Evolutionary conservation across 2,888 invertebrate species (phyloP).

Genomic region (Agonopterix arenella): DNA sequence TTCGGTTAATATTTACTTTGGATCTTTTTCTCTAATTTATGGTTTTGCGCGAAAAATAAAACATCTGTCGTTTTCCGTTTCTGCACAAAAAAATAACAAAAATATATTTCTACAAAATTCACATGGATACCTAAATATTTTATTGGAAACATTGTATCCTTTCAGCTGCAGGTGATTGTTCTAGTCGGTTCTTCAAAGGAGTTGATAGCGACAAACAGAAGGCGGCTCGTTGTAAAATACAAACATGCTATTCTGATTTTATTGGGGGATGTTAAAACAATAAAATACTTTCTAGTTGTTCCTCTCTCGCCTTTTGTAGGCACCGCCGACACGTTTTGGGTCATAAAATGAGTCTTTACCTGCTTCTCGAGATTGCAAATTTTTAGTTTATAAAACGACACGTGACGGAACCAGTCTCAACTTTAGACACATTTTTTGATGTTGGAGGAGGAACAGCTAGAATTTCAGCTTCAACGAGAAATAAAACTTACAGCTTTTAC

Average conservation of each 20-base stretch:
- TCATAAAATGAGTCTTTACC: slow-evolving; percentile 39
- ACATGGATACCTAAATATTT: slow-evolving; percentile 5
- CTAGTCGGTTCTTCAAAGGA: slow-evolving; percentile 21
- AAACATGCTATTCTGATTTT: slow-evolving; percentile 41
- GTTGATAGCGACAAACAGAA: slow-evolving; percentile 29
- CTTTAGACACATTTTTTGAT: no score
- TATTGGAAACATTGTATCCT: slow-evolving; percentile 1
- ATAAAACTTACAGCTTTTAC: no score
- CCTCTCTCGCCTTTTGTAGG: slow-evolving; percentile 18
- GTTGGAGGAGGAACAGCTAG: no score
- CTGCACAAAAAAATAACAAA: slow-evolving; percentile 20
- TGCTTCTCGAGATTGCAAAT: slow-evolving; percentile 42
- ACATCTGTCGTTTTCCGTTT: slow-evolving; percentile 56
- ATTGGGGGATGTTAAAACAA: slow-evolving; percentile 52
- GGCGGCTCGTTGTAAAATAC: slow-evolving; percentile 46
- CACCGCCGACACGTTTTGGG: slow-evolving; percentile 17
- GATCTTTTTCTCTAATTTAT: slow-evolving; percentile 71
- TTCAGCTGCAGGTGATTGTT: slow-evolving; percentile 4
- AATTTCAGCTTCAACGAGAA: no score
- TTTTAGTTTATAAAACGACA: slow-evolving; percentile 8
- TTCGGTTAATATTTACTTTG: slow-evolving; percentile 69
- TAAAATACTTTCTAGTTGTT: slow-evolving; percentile 44
- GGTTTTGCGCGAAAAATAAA: slow-evolving; percentile 46
- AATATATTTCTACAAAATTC: slow-evolving; percentile 9
- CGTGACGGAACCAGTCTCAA: no score